Conservation (phyloP, 1,140 invertebrate genomes). For the Chironomus tepperi region DNA sequence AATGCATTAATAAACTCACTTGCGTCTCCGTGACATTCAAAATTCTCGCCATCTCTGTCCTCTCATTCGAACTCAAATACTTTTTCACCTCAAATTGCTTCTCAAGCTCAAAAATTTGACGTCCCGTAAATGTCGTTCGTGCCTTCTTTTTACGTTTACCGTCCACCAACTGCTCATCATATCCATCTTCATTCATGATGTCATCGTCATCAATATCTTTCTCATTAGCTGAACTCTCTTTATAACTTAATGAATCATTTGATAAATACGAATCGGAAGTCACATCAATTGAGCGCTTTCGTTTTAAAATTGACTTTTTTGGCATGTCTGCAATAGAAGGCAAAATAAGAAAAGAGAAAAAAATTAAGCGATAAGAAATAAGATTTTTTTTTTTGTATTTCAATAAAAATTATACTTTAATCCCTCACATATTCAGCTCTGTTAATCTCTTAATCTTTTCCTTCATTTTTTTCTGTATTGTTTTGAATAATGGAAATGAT, state of each 20-base stretch:
- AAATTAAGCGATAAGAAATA: no score
- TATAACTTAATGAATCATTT: constrained; percentile 15
- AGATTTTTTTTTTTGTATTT: no score
- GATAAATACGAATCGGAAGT: constrained; percentile 20
- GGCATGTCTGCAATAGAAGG: neutral
- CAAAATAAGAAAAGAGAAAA: no score
- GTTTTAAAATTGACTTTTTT: constrained; percentile 15
- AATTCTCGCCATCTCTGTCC: constrained; percentile 87
- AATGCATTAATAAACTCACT: constrained; percentile 47
- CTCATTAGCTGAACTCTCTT: constrained; percentile 1
- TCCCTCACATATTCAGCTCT: neutral
- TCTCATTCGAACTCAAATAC: constrained; percentile 89
- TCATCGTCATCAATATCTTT: constrained; percentile 22
- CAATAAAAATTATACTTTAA: no score
- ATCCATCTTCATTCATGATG: constrained; percentile 45
- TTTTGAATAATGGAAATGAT: neutral
- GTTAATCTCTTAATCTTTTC: constrained; percentile 7
- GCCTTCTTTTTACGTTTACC: constrained; percentile 86
- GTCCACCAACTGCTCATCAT: constrained; percentile 50
- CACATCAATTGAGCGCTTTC: constrained; percentile 19
- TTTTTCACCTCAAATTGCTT: constrained; percentile 94
- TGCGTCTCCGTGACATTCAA: constrained; percentile 93
- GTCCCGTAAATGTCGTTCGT: constrained; percentile 86
- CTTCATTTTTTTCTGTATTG: neutral
- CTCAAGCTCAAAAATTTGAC: constrained; percentile 93